Percentiles rank a stretch among this genome's conserved stretches.
phyloP scores from a whole-genome alignment of 2,797 vertebrate genomes.

The Hemitrygon akajei region DNA sequence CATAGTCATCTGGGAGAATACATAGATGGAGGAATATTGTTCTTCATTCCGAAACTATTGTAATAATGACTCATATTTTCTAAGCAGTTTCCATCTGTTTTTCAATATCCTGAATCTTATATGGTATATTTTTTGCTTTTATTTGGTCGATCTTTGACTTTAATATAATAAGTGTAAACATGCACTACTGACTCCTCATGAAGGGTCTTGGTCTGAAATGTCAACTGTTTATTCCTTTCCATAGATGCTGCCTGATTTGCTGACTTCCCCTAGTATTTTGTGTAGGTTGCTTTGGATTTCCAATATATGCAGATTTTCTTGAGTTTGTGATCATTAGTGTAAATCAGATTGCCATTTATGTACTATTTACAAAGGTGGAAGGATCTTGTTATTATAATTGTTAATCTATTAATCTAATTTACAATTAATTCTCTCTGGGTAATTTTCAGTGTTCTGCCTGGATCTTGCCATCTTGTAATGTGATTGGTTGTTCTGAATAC shows the following conservation, averaged over 20 bases:
- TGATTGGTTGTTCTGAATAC: background rate
- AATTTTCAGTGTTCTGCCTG: background rate
- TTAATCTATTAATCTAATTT: background rate
- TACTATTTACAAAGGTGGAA: background rate
- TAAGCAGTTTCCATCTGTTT: background rate
- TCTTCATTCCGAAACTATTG: background rate
- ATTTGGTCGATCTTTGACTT: background rate
- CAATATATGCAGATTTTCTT: too few species aligned
- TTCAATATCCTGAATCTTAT: background rate
- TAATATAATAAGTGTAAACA: background rate
- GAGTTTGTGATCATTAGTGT: too few species aligned
- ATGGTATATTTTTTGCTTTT: background rate
- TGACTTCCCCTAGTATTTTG: too few species aligned
- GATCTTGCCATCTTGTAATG: background rate
- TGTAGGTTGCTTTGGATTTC: too few species aligned
- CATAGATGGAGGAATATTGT: background rate
- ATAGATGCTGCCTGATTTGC: too few species aligned
- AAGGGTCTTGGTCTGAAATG: too few species aligned
- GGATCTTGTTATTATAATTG: background rate
- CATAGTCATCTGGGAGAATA: background rate
- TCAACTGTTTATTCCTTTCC: too few species aligned
- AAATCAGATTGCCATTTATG: background rate
- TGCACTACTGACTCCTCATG: too few species aligned
- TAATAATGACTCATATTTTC: slow-evolving; percentile 10
- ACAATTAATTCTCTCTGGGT: background rate